Percentiles rank a stretch among this genome's conserved stretches.
phyloP scores from a whole-genome alignment of 2,113 vertebrate species.

The Tragelaphus scriptus region DNA sequence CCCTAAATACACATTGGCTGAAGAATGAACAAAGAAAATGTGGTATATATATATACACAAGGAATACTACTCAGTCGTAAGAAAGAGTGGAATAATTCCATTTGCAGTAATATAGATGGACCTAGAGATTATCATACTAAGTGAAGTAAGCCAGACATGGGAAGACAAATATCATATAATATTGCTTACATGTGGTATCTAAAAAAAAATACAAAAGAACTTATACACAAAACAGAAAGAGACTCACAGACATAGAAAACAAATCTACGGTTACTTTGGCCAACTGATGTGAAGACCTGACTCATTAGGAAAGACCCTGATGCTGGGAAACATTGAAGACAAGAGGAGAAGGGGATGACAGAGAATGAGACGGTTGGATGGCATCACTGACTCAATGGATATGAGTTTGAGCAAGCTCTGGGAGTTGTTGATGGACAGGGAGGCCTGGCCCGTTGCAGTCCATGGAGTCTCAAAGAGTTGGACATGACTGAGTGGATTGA shows the following conservation, averaged over 20 bases:
- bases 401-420: background rate
- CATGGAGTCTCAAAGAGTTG: background rate
- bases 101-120: background rate
- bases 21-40: background rate
- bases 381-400: fast-evolving
- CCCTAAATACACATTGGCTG: background rate
- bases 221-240: background rate
- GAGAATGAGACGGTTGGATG: background rate
- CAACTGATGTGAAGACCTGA: background rate
- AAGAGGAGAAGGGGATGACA: background rate
- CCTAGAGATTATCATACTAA: background rate
- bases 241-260: background rate
- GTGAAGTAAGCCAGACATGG: background rate
- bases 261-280: background rate
- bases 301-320: background rate
- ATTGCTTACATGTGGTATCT: background rate
- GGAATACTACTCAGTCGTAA: background rate
- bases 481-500: background rate
- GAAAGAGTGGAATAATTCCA: background rate
- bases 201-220: background rate
- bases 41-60: background rate
- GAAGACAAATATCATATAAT: background rate
- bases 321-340: background rate
- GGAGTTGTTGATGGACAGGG: background rate
- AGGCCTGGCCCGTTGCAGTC: background rate